These are phyloP conservation scores for Tiphia femorata DNA, from an alignment of 2,888 invertebrate genomes.

Conservation along the genomic window DNA sequence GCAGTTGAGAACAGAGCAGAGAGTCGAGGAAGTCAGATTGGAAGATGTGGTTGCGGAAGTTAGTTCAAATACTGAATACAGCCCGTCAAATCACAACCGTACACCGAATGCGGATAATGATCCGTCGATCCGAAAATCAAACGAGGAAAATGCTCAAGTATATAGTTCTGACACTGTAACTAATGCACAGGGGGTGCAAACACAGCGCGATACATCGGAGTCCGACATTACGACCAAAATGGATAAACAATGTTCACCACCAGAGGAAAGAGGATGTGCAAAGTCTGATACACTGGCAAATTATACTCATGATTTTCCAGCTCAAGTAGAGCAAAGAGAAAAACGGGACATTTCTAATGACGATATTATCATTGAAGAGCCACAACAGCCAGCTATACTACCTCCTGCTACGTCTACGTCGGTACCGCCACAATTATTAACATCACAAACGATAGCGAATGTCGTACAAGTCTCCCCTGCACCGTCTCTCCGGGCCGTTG, in stretches of 20 bases:
- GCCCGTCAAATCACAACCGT: slow-evolving; percentile 55
- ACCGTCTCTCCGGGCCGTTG: slow-evolving; percentile 29
- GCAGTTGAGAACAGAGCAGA: slow-evolving; percentile 60
- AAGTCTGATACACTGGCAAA: slow-evolving; percentile 43
- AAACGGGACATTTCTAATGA: slow-evolving; percentile 46
- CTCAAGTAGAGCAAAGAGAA: slow-evolving; percentile 38
- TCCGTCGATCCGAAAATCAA: slow-evolving; percentile 50
- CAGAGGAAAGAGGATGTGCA: slow-evolving; percentile 37
- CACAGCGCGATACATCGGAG: slow-evolving; percentile 40
- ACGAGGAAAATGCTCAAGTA: slow-evolving; percentile 48
- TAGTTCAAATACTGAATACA: slow-evolving; percentile 60
- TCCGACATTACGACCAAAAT: slow-evolving; percentile 34
- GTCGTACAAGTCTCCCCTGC: slow-evolving; percentile 11
- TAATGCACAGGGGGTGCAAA: slow-evolving; percentile 41
- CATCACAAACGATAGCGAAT: slow-evolving; percentile 20
- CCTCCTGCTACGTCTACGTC: slow-evolving; percentile 14
- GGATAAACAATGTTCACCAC: slow-evolving; percentile 39
- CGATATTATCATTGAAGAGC: slow-evolving; percentile 54
- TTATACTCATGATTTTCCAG: slow-evolving; percentile 37
- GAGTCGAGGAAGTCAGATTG: slow-evolving; percentile 64
- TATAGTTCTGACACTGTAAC: slow-evolving; percentile 42
- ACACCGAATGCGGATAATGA: slow-evolving; percentile 57
- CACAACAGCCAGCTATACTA: slow-evolving; percentile 12
- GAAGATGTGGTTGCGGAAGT: slow-evolving; percentile 65
- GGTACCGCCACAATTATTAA: slow-evolving; percentile 16